Evolutionary conservation across 2,113 vertebrate species (phyloP).

Genomic region (Pipra filicauda): DNA sequence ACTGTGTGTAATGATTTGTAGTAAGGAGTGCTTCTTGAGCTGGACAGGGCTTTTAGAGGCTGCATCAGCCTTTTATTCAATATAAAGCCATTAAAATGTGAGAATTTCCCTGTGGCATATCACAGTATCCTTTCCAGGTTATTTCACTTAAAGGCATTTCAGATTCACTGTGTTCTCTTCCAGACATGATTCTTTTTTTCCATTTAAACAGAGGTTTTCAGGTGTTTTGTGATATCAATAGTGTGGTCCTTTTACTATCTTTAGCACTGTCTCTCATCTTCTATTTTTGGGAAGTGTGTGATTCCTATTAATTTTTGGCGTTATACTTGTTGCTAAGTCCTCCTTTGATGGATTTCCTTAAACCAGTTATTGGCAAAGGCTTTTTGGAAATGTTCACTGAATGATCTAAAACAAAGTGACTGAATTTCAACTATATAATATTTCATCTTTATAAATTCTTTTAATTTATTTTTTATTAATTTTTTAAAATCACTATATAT

Average conservation of each 20-base stretch:
- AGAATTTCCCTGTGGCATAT: background rate
- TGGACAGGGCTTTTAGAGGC: background rate
- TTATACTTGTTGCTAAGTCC: background rate
- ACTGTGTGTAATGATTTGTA: background rate
- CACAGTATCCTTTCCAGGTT: background rate
- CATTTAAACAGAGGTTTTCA: background rate
- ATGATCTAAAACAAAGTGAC: background rate
- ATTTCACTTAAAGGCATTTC: background rate
- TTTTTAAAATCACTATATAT: background rate
- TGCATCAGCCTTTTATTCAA: background rate
- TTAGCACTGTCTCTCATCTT: background rate
- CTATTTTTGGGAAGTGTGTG: background rate
- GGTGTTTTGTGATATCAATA: background rate
- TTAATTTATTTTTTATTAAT: background rate
- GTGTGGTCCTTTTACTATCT: background rate
- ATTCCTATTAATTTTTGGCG: background rate
- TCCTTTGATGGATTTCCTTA: background rate
- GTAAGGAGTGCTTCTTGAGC: background rate
- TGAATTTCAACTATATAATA: background rate
- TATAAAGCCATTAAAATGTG: background rate
- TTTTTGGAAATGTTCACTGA: background rate
- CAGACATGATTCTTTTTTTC: background rate
- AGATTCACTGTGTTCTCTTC: background rate
- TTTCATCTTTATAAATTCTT: background rate
- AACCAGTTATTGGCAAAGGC: background rate